Evolutionary conservation across 2,888 invertebrate species (phyloP), one percentile per base, ranked within the genome.

Genomic region (Drosophila infuscata): DNA sequence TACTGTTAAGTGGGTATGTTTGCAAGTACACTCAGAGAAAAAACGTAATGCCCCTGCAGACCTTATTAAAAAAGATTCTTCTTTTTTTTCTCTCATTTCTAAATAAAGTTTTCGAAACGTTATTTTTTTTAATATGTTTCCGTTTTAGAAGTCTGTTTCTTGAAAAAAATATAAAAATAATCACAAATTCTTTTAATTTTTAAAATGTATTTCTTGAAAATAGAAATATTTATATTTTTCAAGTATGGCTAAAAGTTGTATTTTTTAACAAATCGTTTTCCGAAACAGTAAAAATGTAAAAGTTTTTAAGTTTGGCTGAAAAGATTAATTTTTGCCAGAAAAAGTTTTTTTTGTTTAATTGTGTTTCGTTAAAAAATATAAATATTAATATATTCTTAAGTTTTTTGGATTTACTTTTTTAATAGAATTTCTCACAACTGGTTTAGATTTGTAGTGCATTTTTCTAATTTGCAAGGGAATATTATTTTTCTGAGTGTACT

Each of bases 21-120:
- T 72, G 38, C 49, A 49, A 61, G 52, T 67, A 53, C 66, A 56
- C 56, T 56, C 56, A 56, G 29, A 38, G n/a, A 38, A 38, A 35
- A 15, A 9, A 33, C 32, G 0, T 30, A n/a, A 5, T n/a, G n/a
- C 4, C 41, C 41, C n/a, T 9, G 3, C 46, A 15, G 15, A 46
- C 7, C 7, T 41, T 9, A 41, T 9, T 36, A 6, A 0, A 17
- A 17, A 7, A 15, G 2, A 1, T 0, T 15, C 0, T 36, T 6
- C 0, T 15, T 29, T 29, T 0, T 6, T 15, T 20, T 41, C 2
- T 12, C 46, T 20, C 20, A 25, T 25, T 7, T 15, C 15, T 1
- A 46, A 15, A 12, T 15, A 20, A 1, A 20, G 12, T 17, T 38
- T 9, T n/a, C 3, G 6, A 43, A 43, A 11, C 3, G 12, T 25